phyloP scores from a whole-genome alignment of 2,113 vertebrate genomes.

The Cheirogaleus medius region DNA sequence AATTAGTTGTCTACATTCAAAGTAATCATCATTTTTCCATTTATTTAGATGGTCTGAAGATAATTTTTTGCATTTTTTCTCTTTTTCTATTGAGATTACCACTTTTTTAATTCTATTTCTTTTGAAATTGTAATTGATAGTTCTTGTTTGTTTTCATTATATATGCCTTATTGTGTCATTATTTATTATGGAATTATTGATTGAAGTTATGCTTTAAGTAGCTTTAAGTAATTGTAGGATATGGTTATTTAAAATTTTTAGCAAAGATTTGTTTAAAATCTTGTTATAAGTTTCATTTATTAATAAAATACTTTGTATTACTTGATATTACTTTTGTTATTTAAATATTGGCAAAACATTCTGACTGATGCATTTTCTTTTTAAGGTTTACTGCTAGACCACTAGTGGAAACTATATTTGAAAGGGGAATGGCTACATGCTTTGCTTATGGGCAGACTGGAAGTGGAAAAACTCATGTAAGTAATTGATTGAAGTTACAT shows the following conservation, averaged over 20 bases:
- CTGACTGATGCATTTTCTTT: slow-evolving; percentile 45
- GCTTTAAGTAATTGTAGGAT: not conserved
- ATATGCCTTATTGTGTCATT: not conserved
- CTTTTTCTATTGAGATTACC: not conserved
- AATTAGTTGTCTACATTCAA: not conserved
- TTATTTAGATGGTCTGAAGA: not conserved
- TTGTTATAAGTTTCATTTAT: not conserved
- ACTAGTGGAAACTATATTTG: slow-evolving; percentile 97
- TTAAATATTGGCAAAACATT: not conserved
- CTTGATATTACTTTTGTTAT: not conserved
- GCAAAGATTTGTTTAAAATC: slow-evolving; percentile 6
- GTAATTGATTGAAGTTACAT: slow-evolving; percentile 70
- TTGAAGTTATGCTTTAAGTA: slow-evolving; percentile 19
- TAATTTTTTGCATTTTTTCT: not conserved
- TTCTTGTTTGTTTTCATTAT: not conserved
- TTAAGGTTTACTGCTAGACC: slow-evolving; percentile 97
- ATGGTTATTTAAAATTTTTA: slow-evolving; percentile 20
- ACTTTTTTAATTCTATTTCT: not conserved
- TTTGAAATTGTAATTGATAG: not conserved
- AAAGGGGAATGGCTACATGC: slow-evolving; percentile 98
- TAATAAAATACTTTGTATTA: slow-evolving; percentile 32
- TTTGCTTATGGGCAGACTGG: slow-evolving; percentile 99
- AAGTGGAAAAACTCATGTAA: slow-evolving; percentile 98
- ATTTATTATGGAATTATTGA: slow-evolving; percentile 20
- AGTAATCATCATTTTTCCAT: slow-evolving; percentile 8